Evolutionary conservation across 2,888 invertebrate genomes (phyloP).

Genomic region (Portevinia maculata): DNA sequence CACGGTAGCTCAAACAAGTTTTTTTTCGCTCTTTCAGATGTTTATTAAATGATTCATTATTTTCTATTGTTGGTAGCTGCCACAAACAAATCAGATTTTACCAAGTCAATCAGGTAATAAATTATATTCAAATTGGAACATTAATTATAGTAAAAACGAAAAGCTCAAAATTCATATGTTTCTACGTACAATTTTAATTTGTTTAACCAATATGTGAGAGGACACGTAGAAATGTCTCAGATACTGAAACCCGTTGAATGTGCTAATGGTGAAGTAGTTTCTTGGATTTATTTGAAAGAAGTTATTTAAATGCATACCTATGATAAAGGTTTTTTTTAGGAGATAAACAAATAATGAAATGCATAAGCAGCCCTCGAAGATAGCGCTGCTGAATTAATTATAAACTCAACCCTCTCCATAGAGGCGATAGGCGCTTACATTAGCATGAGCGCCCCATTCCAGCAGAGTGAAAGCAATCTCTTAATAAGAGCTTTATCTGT

Average conservation of each 20-base stretch:
- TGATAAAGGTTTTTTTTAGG: background rate
- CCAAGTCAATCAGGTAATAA: slow-evolving; percentile 6
- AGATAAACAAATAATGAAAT: background rate
- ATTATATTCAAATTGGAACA: background rate
- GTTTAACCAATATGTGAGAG: slow-evolving; percentile 14
- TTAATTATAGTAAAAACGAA: slow-evolving; percentile 5
- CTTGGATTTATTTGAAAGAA: background rate
- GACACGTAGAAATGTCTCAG: slow-evolving; percentile 12
- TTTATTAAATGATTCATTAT: too few species aligned
- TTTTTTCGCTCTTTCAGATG: too few species aligned
- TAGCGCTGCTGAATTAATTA: slow-evolving; percentile 12
- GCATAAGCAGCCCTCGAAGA: background rate
- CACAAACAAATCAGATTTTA: background rate
- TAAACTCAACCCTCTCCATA: slow-evolving; percentile 23
- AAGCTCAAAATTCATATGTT: too few species aligned
- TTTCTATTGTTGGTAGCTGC: too few species aligned
- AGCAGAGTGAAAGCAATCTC: slow-evolving; percentile 38
- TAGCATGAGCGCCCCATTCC: slow-evolving; percentile 46
- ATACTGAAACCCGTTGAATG: slow-evolving; percentile 19
- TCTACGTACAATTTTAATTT: too few species aligned
- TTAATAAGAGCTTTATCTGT: slow-evolving; percentile 47
- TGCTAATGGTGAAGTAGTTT: background rate
- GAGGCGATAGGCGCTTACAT: slow-evolving; percentile 3
- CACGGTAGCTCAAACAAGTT: background rate
- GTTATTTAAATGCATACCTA: slow-evolving; percentile 16